phyloP scores from a whole-genome alignment of 2,113 vertebrate genomes.

The Microcebus murinus region DNA sequence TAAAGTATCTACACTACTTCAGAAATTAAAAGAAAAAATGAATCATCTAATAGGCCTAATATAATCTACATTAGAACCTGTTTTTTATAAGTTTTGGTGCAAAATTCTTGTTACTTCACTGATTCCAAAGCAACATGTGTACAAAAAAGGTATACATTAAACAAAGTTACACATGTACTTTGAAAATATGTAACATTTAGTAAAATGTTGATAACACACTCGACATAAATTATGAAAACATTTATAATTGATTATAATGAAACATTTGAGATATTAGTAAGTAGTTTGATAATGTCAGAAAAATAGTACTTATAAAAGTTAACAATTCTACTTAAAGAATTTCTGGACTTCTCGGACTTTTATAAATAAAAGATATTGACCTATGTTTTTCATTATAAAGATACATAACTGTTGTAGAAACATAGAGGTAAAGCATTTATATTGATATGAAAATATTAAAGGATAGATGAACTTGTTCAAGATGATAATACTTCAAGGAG shows the following conservation, averaged over 20 bases:
- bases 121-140: background rate
- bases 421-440: background rate
- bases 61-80: background rate
- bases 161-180: background rate
- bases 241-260: background rate
- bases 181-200: background rate
- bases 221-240: background rate
- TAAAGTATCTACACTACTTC: background rate
- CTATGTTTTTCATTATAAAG: background rate
- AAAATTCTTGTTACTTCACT: background rate
- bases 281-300: background rate
- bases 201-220: background rate
- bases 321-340: background rate
- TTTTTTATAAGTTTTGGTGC: background rate
- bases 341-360: background rate
- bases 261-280: background rate
- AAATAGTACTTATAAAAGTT: background rate
- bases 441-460: background rate
- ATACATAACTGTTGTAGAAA: background rate
- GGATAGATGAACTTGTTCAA: background rate
- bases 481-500: background rate
- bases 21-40: background rate
- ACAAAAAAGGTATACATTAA: background rate
- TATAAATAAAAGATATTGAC: background rate
- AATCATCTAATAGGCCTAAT: background rate